Evolutionary conservation across 2,888 invertebrate species (phyloP), one percentile per base, ranked within the genome.

Genomic region (Cantharis rustica): DNA sequence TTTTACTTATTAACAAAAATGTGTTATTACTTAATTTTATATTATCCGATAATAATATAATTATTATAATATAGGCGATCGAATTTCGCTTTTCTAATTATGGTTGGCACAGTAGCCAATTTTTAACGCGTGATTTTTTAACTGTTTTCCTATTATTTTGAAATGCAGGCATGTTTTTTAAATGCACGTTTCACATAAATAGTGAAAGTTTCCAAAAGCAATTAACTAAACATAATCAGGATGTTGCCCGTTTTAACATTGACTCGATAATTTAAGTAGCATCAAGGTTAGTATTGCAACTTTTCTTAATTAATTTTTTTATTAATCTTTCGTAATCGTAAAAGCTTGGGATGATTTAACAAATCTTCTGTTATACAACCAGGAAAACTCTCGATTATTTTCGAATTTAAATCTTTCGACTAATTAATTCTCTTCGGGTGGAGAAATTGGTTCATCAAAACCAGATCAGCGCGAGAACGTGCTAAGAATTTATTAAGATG

Each of bases 171-270:
- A 72, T 27, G 15, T 73, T 76, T 73, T 69, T 76, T 70, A 63
- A 16, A 69, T 64, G 64, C 63, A 63, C 69, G 73, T 73, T 76
- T 76, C 76, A 73, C 73, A 76, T 64, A 69, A 73, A 76, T 69
- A 76, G 76, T 76, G 76, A 76, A 76, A 76, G 76, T 76, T 71
- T 68, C 31, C 15, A 69, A 63, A 16, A 27, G 68, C 71, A 73
- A 76, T 76, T 76, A 76, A 71, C 73, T 70, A 73, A 70, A 64
- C 72, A 69, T 68, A 62, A 66, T 61, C 20, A 31, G 20, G 72
- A 31, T 72, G 26, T 72, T 72, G 31, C 16, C 31, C 26, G 10
- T 16, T 16, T 69, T 26, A 31, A 66, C 64, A 20, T 66, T 20
- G 64, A 20, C 23, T 20, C 17, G n/a, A 64, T 66, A 66, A 10